phyloP scores from a whole-genome alignment of 1,140 invertebrate species.

The Saccostrea echinata region DNA sequence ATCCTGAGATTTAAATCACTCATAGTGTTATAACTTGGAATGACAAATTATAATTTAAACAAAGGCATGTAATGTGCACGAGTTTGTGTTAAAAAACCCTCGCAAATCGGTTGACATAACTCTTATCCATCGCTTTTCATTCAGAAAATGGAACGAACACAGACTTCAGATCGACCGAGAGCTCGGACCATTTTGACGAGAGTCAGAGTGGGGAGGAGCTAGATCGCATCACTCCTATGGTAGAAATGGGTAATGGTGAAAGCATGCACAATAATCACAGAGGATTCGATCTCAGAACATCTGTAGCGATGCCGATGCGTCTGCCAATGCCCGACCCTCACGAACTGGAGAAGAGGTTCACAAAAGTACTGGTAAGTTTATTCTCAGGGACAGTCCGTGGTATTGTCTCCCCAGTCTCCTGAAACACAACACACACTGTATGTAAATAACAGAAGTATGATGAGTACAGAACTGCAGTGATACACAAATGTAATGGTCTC shows the following conservation, averaged over 20 bases:
- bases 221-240: constrained; percentile 44
- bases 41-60: neutral
- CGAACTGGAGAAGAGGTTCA: constrained; percentile 94
- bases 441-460: no score
- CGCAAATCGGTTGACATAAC: neutral
- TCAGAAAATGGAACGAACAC: constrained; percentile 12
- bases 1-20: neutral
- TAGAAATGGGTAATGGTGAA: constrained; percentile 72
- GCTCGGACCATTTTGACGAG: constrained; percentile 35
- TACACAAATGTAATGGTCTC: no score
- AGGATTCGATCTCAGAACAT: constrained; percentile 68
- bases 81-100: neutral
- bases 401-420: no score
- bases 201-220: constrained; percentile 29
- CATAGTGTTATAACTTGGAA: neutral
- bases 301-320: constrained; percentile 75
- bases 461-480: no score
- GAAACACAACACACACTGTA: no score
- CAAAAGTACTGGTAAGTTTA: constrained; percentile 94
- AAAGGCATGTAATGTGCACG: neutral
- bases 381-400: no score
- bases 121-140: neutral
- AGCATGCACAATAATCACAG: constrained; percentile 68
- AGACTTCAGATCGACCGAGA: neutral
- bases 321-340: constrained; percentile 91